These are phyloP conservation scores for Delphinus delphis DNA, from an alignment of 2,113 vertebrate species.

Conservation along the genomic window DNA sequence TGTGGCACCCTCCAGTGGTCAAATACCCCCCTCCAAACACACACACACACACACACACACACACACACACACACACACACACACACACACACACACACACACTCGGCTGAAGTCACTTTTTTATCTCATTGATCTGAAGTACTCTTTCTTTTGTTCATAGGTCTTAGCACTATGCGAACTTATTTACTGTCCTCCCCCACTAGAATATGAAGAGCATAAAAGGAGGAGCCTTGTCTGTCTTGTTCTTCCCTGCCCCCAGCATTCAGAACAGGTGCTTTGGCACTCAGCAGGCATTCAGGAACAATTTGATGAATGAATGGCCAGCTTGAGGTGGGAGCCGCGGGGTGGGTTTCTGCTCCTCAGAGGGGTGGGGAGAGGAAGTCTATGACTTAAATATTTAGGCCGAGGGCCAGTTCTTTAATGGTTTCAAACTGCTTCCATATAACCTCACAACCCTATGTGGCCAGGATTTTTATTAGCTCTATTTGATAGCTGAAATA, in stretches of 20 bases:
- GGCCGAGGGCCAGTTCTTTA: neutral
- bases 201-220: neutral
- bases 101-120: neutral
- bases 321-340: neutral
- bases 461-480: neutral
- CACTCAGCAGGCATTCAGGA: neutral
- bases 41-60: too few species aligned
- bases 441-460: neutral
- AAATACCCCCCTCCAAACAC: neutral
- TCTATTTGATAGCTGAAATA: neutral
- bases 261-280: neutral
- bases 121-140: neutral
- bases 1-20: neutral
- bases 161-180: neutral
- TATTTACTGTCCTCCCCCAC: neutral
- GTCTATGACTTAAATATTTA: neutral
- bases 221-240: neutral
- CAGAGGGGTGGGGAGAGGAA: neutral
- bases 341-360: neutral
- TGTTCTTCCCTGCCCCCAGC: neutral
- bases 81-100: too few species aligned
- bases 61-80: too few species aligned
- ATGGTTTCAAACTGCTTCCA: neutral
- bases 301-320: neutral
- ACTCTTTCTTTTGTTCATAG: neutral